Evolutionary conservation across 2,888 invertebrate genomes (phyloP).

Genomic region (Salticus scenicus): DNA sequence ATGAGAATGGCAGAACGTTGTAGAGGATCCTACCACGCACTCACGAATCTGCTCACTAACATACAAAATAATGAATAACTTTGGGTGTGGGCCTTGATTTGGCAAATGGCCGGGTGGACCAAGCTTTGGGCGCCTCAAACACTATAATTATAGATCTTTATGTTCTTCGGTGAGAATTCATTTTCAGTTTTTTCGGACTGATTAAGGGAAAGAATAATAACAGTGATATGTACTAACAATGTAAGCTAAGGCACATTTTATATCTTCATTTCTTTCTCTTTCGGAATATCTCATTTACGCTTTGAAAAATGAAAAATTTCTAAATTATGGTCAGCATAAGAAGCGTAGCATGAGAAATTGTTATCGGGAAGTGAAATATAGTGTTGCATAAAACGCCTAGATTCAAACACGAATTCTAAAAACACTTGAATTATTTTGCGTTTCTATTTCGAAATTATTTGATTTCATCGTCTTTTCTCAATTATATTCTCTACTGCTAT

Average conservation of each 20-base stretch:
- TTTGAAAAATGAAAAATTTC: too few species aligned
- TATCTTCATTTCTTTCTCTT: background rate
- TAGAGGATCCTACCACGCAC: slow-evolving; percentile 28
- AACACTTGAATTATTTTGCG: too few species aligned
- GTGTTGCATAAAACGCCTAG: too few species aligned
- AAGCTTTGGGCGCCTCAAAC: slow-evolving; percentile 21
- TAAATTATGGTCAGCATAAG: too few species aligned
- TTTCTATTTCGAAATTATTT: too few species aligned
- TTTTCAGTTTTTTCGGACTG: slow-evolving; percentile 1
- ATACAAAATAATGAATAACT: slow-evolving; percentile 58
- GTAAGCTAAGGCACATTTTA: background rate
- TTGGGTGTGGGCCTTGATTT: slow-evolving; percentile 69
- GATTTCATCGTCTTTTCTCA: too few species aligned
- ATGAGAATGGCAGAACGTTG: slow-evolving; percentile 57
- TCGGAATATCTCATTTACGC: background rate
- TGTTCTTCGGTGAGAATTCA: slow-evolving; percentile 19
- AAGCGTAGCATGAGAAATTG: too few species aligned
- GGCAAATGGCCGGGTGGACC: slow-evolving; percentile 63
- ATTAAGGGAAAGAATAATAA: slow-evolving; percentile 10
- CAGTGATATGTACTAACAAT: background rate
- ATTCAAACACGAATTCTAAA: too few species aligned
- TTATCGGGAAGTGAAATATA: too few species aligned
- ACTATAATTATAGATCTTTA: slow-evolving; percentile 64
- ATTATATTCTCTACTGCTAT: too few species aligned
- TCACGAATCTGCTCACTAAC: slow-evolving; percentile 30